Base-by-base conservation (phyloP, 2,113 vertebrate species). In the Myotis yumanensis region DNA sequence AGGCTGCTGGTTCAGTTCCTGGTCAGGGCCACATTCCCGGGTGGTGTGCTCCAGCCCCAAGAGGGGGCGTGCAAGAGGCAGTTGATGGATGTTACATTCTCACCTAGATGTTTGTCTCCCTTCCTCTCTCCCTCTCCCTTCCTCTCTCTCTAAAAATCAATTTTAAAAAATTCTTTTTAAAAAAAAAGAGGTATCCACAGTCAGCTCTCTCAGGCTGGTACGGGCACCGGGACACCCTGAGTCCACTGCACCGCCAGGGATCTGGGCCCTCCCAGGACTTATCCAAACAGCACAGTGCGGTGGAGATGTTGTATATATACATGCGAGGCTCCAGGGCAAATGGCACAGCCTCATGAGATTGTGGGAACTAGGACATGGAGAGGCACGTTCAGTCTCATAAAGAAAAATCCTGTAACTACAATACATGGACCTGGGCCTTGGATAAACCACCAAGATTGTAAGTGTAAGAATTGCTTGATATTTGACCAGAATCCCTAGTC, bases 191-290 rank as follows among this genome's bases (percentile, higher is more conserved):
- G 57, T 62, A 62, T 66, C 30, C 16, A 28, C 18, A 3, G 6
- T 18, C 25, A 35, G 1, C 7, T 71, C 23, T 51, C 9, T 28
- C 32, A 43, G 11, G 1, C 9, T 71, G 9, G 16, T 48, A 32
- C 2, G 4, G 28, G 14, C 25, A 25, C 25, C 4, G 9, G 28
- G 72, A 23, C 15, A 17, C 25, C 72, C 5, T n/a, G 66, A 23
- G 51, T 80, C 20, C 5, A 35, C 12, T 69, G 7, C 30, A 54
- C n/a, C 1, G 32, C 30, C 3, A 32, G 1, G 0, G 10, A 4
- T 20, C 46, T 51, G 57, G 17, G 20, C 3, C 9, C 18, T 68
- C 2, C 11, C 25, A 40, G 10, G 43, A 5, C 32, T 66, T 66
- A 48, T 15, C n/a, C 32, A 16, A 43, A 52, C 20, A 35, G 46